A percentile compares a stretch with the other conserved stretches of the same genome.
phyloP scores from a whole-genome alignment of 2,113 vertebrate species.

The Camelus dromedarius region DNA sequence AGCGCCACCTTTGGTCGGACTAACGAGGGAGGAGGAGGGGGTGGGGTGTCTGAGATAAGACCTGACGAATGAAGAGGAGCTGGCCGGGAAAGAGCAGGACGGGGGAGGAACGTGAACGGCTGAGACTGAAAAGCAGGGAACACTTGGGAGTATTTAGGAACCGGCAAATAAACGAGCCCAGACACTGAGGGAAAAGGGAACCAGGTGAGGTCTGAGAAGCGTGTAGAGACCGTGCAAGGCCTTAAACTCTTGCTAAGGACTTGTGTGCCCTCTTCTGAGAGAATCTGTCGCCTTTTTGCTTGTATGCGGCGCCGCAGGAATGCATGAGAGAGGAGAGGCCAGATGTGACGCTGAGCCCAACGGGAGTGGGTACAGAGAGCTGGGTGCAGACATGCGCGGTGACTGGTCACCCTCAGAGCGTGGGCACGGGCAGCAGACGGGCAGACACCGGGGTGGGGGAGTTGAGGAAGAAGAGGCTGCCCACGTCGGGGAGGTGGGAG shows the following conservation, averaged over 20 bases:
- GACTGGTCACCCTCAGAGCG: not conserved
- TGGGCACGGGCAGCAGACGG: not conserved
- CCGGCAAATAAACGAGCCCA: not conserved
- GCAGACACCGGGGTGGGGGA: not conserved
- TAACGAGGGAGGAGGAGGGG: not conserved
- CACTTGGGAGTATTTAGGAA: not conserved
- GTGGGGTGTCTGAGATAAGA: not conserved
- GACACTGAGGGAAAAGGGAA: not conserved
- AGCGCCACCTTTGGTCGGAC: not conserved
- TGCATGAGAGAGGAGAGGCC: not conserved
- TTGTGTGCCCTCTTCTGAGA: not conserved
- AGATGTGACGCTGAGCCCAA: not conserved
- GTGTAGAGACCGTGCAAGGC: not conserved
- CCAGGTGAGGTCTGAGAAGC: not conserved
- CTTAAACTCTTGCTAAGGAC: not conserved
- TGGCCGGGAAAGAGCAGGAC: no score
- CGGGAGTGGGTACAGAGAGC: not conserved
- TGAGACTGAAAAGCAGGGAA: not conserved
- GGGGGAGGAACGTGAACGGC: not conserved
- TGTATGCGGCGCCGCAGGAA: not conserved
- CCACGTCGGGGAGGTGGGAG: not conserved
- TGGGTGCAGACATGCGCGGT: not conserved
- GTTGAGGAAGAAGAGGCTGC: not conserved
- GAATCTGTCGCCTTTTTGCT: not conserved
- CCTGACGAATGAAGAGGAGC: not conserved